Conservation (phyloP, 2,888 invertebrate species). For the Calameuta filiformis region DNA sequence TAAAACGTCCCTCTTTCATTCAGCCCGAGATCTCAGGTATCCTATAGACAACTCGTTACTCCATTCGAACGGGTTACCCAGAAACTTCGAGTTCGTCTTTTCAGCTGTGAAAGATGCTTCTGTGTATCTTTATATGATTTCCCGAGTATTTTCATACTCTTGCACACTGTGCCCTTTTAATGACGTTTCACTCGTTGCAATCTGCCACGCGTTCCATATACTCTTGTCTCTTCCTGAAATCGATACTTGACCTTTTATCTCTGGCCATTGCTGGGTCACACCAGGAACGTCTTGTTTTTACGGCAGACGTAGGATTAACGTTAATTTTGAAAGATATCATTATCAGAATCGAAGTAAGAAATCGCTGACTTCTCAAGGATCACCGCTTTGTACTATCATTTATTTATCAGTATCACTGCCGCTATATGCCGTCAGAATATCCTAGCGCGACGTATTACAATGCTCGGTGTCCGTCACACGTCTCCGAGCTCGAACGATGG, state of each 20-base stretch:
- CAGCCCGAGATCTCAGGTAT: background rate
- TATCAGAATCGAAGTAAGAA: background rate
- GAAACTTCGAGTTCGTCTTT: background rate
- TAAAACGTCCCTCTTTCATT: background rate
- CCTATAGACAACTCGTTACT: background rate
- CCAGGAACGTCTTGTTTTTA: background rate
- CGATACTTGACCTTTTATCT: background rate
- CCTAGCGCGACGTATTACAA: background rate
- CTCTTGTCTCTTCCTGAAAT: background rate
- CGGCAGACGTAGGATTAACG: background rate
- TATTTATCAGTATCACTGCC: background rate
- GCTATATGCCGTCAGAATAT: background rate
- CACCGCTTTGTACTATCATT: background rate
- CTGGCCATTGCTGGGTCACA: background rate
- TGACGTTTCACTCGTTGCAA: background rate
- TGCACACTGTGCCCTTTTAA: background rate
- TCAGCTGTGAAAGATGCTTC: background rate
- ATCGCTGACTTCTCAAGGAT: background rate
- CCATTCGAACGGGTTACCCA: background rate
- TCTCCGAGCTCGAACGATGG: constrained; percentile 40
- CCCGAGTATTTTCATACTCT: background rate
- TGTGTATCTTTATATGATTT: background rate
- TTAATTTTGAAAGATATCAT: background rate
- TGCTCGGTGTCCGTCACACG: background rate
- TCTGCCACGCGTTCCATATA: background rate